phyloP scores from a whole-genome alignment of 2,113 vertebrate species.

The Bos javanicus region DNA sequence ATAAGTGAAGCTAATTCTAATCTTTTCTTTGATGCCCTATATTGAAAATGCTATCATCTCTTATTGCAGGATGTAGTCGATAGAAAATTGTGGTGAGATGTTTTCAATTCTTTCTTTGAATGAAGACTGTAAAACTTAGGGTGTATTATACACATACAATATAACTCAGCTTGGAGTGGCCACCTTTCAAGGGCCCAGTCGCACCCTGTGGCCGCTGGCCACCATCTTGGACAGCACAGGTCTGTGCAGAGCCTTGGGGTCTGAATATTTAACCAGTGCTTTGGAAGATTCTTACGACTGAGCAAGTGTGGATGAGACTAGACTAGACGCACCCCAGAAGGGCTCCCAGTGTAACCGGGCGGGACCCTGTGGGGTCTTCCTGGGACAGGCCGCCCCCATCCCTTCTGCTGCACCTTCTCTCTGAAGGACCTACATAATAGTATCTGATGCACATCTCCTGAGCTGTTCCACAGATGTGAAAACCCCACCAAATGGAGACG shows the following conservation, averaged over 20 bases:
- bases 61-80: background rate
- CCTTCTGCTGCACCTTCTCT: background rate
- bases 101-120: background rate
- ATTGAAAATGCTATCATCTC: background rate
- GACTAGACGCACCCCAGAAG: background rate
- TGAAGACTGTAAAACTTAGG: background rate
- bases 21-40: background rate
- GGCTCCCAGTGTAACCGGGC: fast-evolving
- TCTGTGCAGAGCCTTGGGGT: background rate
- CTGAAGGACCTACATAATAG: background rate
- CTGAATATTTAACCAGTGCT: background rate
- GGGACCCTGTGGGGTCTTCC: background rate
- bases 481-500: background rate
- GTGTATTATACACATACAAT: background rate
- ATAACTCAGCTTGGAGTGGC: background rate
- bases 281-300: background rate
- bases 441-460: background rate
- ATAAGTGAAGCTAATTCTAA: background rate
- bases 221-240: fast-evolving
- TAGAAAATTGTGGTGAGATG: background rate
- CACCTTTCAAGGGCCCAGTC: too few relatives aligned
- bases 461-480: background rate
- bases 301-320: background rate
- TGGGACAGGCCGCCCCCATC: background rate
- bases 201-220: fast-evolving